These are phyloP conservation scores for Poeciliopsis occidentalis DNA, from an alignment of 2,113 vertebrate genomes.

Conservation along the genomic window DNA sequence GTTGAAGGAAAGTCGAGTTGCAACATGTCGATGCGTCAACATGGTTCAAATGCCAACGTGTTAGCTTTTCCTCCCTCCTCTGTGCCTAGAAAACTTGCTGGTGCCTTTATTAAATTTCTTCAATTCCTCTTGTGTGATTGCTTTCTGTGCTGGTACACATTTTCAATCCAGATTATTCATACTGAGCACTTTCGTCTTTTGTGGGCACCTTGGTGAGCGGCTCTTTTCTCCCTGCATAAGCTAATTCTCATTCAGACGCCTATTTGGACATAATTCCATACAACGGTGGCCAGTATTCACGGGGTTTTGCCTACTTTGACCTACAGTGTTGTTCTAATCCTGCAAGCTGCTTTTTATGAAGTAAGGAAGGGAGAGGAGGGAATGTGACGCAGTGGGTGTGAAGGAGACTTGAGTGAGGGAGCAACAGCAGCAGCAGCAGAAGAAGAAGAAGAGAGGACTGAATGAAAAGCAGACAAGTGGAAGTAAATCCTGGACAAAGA, in stretches of 20 bases:
- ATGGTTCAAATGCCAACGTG: conserved; percentile 29
- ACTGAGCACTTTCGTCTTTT: conserved; percentile 4
- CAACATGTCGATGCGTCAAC: not conserved
- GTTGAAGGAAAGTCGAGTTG: no score
- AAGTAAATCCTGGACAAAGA: conserved; percentile 11
- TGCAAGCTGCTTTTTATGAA: conserved; percentile 33
- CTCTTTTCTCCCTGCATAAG: not conserved
- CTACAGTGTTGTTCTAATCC: conserved; percentile 37
- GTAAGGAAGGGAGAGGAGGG: conserved; percentile 20
- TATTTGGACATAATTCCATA: conserved; percentile 31
- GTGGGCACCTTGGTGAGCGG: conserved; percentile 1
- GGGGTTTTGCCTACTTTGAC: conserved; percentile 47
- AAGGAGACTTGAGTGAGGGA: conserved; percentile 28
- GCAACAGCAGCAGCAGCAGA: not conserved
- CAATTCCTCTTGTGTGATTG: conserved; percentile 49
- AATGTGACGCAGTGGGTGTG: conserved; percentile 4
- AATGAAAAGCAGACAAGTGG: conserved; percentile 19
- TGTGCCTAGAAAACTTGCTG: conserved; percentile 46
- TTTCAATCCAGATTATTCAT: conserved; percentile 8
- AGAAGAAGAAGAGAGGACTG: not conserved
- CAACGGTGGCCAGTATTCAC: conserved; percentile 37
- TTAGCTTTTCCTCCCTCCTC: conserved; percentile 30
- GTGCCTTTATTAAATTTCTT: conserved; percentile 39
- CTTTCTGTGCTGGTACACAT: conserved; percentile 22
- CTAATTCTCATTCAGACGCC: not conserved